A percentile compares a stretch with the other conserved stretches of the same genome.
Conservation (phyloP, 2,797 vertebrate genomes). For the Allochrocebus solatus region DNA sequence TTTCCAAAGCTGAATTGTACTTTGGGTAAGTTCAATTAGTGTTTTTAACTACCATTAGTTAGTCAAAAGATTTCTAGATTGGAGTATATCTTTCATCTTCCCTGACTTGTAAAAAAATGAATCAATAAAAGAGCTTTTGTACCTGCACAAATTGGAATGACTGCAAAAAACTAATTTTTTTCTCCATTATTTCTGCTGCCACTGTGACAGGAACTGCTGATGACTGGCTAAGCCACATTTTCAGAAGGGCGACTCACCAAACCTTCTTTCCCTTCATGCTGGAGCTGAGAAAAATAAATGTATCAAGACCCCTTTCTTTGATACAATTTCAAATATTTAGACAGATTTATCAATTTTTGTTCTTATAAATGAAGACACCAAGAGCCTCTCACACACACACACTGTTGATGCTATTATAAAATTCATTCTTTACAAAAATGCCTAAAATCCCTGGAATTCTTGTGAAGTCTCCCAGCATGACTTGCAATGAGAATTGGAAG, state of each 20-base stretch:
- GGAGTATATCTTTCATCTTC: not conserved
- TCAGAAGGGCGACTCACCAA: not conserved
- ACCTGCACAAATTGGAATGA: not conserved
- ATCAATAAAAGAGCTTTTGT: not conserved
- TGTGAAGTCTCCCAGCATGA: not conserved
- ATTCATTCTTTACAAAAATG: slow-evolving; percentile 17
- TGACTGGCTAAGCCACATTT: not conserved
- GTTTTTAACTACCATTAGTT: not conserved
- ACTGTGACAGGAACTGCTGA: not conserved
- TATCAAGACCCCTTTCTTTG: not conserved
- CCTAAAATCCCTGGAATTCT: not conserved
- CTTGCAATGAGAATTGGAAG: not conserved
- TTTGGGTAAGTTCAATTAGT: not conserved
- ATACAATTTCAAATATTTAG: not conserved
- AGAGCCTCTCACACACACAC: not conserved
- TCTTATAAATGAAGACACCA: slow-evolving; percentile 30
- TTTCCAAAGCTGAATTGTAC: not conserved
- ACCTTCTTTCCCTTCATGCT: not conserved
- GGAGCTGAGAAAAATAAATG: not conserved
- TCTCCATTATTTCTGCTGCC: not conserved
- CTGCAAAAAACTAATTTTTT: not conserved
- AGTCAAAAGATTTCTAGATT: not conserved
- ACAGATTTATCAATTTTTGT: not conserved
- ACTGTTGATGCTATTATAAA: slow-evolving; percentile 35
- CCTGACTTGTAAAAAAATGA: not conserved